Conservation (phyloP, 2,113 vertebrate species). For the Cariama cristata region DNA sequence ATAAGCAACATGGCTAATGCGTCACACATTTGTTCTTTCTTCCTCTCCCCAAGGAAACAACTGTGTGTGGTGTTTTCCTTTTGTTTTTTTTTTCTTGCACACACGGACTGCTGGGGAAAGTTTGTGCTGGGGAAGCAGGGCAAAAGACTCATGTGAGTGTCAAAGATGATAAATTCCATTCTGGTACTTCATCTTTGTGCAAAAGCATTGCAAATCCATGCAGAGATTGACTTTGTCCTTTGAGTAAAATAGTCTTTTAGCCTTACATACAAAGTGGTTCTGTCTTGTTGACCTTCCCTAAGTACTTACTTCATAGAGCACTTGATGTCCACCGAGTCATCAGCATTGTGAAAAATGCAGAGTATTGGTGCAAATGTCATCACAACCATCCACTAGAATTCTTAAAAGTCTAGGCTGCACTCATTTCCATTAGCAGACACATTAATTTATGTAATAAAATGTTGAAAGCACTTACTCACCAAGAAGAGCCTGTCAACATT, state of each 20-base stretch:
- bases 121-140: not conserved
- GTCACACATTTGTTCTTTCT: not conserved
- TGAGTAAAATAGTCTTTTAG: not conserved
- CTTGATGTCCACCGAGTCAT: not conserved
- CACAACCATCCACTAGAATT: not conserved
- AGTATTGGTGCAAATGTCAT: not conserved
- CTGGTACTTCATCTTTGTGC: not conserved
- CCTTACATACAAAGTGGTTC: not conserved
- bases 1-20: not conserved
- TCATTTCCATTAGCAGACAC: not conserved
- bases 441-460: not conserved
- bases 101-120: not conserved
- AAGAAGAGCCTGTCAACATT: not conserved
- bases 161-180: not conserved
- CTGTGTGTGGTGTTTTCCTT: not conserved
- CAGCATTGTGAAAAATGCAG: not conserved
- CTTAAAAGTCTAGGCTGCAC: not conserved
- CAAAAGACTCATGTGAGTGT: not conserved
- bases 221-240: not conserved
- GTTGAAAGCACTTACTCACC: not conserved
- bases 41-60: not conserved
- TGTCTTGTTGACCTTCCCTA: not conserved
- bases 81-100: not conserved
- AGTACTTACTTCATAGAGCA: not conserved
- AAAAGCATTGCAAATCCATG: not conserved